phyloP scores from a whole-genome alignment of 2,113 vertebrate species.

The Oncorhynchus keta region DNA sequence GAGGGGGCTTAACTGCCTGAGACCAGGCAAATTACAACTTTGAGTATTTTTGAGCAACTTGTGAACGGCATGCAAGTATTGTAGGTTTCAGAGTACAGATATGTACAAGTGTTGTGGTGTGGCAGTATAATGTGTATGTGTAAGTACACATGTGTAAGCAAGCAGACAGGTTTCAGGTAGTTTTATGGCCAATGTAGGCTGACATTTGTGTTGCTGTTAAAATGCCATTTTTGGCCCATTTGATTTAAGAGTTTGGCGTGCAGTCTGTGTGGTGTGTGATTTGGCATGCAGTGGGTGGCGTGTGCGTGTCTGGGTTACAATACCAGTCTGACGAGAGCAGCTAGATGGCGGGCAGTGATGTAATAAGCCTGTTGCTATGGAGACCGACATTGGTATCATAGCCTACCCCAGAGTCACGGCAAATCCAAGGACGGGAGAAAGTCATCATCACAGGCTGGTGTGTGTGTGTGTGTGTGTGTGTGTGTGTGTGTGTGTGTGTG shows the following conservation, averaged over 20 bases:
- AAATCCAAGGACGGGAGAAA: conserved; percentile 70
- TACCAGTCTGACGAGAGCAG: conserved; percentile 62
- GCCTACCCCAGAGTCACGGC: conserved; percentile 61
- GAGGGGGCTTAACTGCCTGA: not conserved
- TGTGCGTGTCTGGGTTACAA: conserved; percentile 51
- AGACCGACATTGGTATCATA: conserved; percentile 58
- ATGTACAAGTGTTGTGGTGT: not conserved
- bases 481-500: conserved; percentile 7
- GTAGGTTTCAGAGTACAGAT: not conserved
- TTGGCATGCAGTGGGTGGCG: conserved; percentile 26
- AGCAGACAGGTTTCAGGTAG: too few species aligned
- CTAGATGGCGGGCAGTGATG: conserved; percentile 60
- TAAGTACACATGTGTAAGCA: not conserved
- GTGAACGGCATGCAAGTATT: not conserved
- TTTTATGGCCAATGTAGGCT: too few species aligned
- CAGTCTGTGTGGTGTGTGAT: not conserved
- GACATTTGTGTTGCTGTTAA: too few species aligned
- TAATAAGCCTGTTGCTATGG: conserved; percentile 74
- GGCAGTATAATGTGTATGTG: not conserved
- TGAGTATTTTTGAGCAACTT: not conserved
- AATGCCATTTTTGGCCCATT: too few species aligned
- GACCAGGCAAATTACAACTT: not conserved
- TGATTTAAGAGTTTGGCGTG: not conserved
- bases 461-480: conserved; percentile 36
- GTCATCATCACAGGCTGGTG: conserved; percentile 41